These are phyloP conservation scores for Eledone cirrhosa DNA, from an alignment of 2,888 invertebrate species.

Conservation along the genomic window DNA sequence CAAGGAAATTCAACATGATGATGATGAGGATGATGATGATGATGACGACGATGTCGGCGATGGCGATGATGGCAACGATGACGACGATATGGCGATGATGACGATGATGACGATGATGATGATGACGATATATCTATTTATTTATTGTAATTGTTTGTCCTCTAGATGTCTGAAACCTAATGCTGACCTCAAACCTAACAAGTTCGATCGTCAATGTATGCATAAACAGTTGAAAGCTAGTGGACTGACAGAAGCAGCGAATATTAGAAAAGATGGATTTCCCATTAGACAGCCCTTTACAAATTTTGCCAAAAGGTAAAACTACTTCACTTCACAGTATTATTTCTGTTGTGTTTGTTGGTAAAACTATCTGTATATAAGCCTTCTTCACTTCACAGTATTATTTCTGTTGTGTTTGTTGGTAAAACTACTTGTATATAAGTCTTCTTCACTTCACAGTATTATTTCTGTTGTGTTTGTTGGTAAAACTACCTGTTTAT, in stretches of 20 bases:
- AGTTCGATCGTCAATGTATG: slow-evolving; percentile 44
- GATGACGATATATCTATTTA: too few species aligned
- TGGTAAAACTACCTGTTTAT: too few species aligned
- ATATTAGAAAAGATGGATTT: slow-evolving; percentile 52
- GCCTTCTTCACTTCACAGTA: too few species aligned
- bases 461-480: too few species aligned
- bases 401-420: too few species aligned
- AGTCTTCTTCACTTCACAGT: too few species aligned
- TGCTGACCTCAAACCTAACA: slow-evolving; percentile 35
- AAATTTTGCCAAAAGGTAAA: slow-evolving; percentile 43
- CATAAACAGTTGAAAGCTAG: slow-evolving; percentile 48
- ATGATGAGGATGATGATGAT: too few species aligned
- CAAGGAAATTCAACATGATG: neutral
- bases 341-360: too few species aligned
- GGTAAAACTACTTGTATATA: too few species aligned
- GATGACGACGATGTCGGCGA: neutral
- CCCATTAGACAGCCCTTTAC: slow-evolving; percentile 45
- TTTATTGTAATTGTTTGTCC: neutral
- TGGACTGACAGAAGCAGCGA: slow-evolving; percentile 52
- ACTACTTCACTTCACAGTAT: too few species aligned
- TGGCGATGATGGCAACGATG: neutral
- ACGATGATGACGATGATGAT: neutral
- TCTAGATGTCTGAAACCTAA: slow-evolving; percentile 55
- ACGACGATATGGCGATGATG: too few species aligned
- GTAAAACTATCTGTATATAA: too few species aligned